Percentiles rank a stretch among this genome's conserved stretches.
Conservation (phyloP, 2,888 invertebrate species). For the Polymixis flavicincta region DNA sequence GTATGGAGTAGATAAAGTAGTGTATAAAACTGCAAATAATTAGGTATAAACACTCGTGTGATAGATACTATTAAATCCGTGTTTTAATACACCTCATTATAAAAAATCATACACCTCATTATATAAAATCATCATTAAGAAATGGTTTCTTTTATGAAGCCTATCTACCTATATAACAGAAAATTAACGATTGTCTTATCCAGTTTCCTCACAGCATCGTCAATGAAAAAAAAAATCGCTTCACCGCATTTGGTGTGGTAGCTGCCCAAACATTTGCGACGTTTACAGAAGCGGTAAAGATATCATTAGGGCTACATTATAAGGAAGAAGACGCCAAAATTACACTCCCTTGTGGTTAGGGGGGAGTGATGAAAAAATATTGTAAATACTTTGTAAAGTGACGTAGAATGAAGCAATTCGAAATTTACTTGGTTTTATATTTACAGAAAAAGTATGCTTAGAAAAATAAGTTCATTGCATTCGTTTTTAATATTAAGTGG, state of each 20-base stretch:
- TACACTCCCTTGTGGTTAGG: neutral
- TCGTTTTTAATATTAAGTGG: too few relatives aligned
- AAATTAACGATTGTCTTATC: neutral
- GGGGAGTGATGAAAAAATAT: constrained; percentile 2
- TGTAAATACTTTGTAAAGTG: neutral
- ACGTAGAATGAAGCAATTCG: too few relatives aligned
- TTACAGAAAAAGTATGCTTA: neutral
- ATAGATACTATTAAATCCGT: too few relatives aligned
- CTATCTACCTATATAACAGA: neutral
- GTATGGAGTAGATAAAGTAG: too few relatives aligned
- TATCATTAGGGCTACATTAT: constrained; percentile 33
- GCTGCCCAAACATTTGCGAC: constrained; percentile 27
- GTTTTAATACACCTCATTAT: too few relatives aligned
- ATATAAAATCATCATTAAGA: too few relatives aligned
- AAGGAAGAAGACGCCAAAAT: constrained; percentile 7
- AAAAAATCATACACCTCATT: too few relatives aligned
- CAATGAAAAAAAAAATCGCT: constrained; percentile 8
- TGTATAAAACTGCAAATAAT: too few relatives aligned
- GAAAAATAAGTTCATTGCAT: too few relatives aligned
- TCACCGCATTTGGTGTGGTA: neutral
- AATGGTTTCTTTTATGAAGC: neutral
- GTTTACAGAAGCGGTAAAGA: constrained; percentile 21
- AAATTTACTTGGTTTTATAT: neutral
- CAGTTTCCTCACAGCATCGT: neutral
- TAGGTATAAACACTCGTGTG: too few relatives aligned